Conservation (phyloP, 2,888 invertebrate genomes). For the Criorhina ranunculi region DNA sequence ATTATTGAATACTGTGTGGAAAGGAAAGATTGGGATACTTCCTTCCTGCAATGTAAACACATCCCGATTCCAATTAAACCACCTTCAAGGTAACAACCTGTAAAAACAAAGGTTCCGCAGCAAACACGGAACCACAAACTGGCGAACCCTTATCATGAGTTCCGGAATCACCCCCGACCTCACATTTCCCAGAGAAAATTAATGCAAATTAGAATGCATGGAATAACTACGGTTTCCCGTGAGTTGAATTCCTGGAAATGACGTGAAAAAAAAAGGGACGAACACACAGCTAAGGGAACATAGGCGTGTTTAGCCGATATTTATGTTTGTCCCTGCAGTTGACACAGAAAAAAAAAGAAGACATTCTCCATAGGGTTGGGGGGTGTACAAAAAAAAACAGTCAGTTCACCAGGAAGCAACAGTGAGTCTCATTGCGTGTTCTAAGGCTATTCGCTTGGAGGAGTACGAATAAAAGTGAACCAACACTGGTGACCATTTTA, state of each 20-base stretch:
- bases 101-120: constrained; percentile 29
- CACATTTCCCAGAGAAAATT: constrained; percentile 48
- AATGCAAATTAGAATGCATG: constrained; percentile 73
- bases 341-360: constrained; percentile 35
- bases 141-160: constrained; percentile 40
- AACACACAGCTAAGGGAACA: neutral
- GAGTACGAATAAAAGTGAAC: constrained; percentile 9
- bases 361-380: neutral
- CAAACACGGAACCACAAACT: constrained; percentile 9
- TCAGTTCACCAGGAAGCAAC: neutral
- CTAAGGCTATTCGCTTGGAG: constrained; percentile 7
- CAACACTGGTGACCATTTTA: constrained; percentile 56
- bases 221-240: constrained; percentile 41
- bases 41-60: constrained; percentile 18
- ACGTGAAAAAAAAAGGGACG: constrained; percentile 39
- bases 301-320: constrained; percentile 28
- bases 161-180: constrained; percentile 48
- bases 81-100: constrained; percentile 32
- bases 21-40: constrained; percentile 11
- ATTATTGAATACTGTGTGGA: constrained; percentile 48
- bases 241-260: constrained; percentile 55
- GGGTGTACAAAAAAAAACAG: neutral
- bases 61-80: constrained; percentile 42
- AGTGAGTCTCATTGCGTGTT: constrained; percentile 51
- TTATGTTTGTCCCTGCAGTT: constrained; percentile 28